Conservation (phyloP, 2,888 invertebrate genomes). For the Lacanobia wlatinum region DNA sequence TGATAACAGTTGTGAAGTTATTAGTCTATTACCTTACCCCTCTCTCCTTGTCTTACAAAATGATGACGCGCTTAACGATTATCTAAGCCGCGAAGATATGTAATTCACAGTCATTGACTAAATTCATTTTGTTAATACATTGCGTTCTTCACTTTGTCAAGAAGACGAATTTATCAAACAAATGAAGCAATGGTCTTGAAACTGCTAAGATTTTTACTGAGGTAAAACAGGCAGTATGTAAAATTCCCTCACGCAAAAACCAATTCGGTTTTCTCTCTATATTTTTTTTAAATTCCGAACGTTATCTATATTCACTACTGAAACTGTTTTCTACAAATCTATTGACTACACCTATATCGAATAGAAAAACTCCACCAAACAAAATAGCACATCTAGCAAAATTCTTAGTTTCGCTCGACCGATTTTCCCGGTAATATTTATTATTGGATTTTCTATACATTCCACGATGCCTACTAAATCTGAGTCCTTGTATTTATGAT, state of each 20-base stretch:
- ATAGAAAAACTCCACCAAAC: neutral
- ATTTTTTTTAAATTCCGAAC: neutral
- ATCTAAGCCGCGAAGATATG: no score
- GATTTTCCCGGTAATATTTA: constrained; percentile 72
- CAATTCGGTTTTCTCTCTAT: no score
- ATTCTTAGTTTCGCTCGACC: constrained; percentile 39
- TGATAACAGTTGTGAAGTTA: neutral
- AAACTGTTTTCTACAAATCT: neutral
- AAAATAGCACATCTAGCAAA: constrained; percentile 36
- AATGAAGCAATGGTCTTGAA: neutral
- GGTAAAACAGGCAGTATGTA: no score
- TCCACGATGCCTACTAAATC: constrained; percentile 75
- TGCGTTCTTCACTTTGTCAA: neutral
- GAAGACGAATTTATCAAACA: neutral
- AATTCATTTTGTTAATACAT: neutral
- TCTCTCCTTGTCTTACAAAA: no score
- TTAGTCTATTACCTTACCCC: no score
- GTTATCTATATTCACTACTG: neutral
- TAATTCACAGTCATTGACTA: no score
- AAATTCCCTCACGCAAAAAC: no score
- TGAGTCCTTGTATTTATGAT: constrained; percentile 75
- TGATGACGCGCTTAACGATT: neutral
- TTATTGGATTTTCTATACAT: constrained; percentile 74
- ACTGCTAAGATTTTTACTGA: no score
- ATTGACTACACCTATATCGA: neutral